A percentile compares a stretch with the other conserved stretches of the same genome.
Evolutionary conservation across 2,888 invertebrate species (phyloP).

Genomic region (Lepidocyrtoides sp.): DNA sequence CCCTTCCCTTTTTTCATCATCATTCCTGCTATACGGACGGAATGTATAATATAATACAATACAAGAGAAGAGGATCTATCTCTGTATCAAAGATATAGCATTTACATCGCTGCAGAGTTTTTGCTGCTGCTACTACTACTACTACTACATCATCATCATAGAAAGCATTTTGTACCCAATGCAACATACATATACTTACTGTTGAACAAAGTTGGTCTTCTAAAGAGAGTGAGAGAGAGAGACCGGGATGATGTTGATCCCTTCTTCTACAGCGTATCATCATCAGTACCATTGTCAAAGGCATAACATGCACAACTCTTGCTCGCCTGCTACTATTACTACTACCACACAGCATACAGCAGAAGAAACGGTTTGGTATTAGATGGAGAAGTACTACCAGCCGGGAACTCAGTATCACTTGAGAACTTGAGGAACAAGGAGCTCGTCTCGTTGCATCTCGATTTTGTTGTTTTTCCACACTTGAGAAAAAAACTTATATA

Average conservation of each 20-base stretch:
- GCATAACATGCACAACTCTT: slow-evolving; percentile 10
- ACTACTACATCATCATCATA: slow-evolving; percentile 27
- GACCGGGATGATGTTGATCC: slow-evolving; percentile 70
- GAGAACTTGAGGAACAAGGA: slow-evolving; percentile 62
- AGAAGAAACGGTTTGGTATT: slow-evolving; percentile 43
- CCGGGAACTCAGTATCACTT: slow-evolving; percentile 82
- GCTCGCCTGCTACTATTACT: neutral
- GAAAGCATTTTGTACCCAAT: slow-evolving; percentile 29
- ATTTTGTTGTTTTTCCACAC: slow-evolving; percentile 8
- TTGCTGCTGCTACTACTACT: neutral
- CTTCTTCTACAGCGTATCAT: slow-evolving; percentile 51
- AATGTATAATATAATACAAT: slow-evolving; percentile 23
- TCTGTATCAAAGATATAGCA: slow-evolving; percentile 3
- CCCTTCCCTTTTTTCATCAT: slow-evolving; percentile 71
- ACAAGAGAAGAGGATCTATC: slow-evolving; percentile 58
- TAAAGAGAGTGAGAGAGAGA: neutral
- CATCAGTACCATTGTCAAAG: slow-evolving; percentile 38
- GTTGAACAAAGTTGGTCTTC: slow-evolving; percentile 41
- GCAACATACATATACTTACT: slow-evolving; percentile 3
- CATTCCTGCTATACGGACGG: slow-evolving; percentile 56
- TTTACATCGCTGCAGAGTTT: neutral
- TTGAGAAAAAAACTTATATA: slow-evolving; percentile 5
- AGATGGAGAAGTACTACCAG: slow-evolving; percentile 65
- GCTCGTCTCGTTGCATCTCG: slow-evolving; percentile 62
- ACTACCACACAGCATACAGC: neutral